These are phyloP conservation scores for Eudasyphora cyanicolor DNA, from an alignment of 2,888 invertebrate genomes.

Conservation along the genomic window DNA sequence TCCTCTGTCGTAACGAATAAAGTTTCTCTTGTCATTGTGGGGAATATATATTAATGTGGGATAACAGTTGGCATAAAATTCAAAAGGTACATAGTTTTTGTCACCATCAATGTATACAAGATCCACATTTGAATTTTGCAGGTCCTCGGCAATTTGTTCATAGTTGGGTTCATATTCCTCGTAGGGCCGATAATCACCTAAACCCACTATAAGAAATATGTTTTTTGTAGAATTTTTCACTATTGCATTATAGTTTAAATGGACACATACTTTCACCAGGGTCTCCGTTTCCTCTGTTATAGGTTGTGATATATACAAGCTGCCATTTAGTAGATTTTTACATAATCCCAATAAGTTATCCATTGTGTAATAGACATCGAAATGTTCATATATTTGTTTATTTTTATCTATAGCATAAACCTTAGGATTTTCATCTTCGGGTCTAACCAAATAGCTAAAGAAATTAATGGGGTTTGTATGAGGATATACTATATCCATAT, in stretches of 20 bases:
- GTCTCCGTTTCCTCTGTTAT: not conserved
- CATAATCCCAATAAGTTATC: constrained; percentile 61
- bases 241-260: constrained; percentile 62
- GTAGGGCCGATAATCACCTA: constrained; percentile 2
- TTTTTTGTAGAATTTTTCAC: constrained; percentile 57
- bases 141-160: constrained; percentile 55
- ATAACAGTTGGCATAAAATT: constrained; percentile 54
- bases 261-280: constrained; percentile 60
- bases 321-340: constrained; percentile 55
- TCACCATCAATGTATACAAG: constrained; percentile 66
- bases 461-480: constrained; percentile 27
- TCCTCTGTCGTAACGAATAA: constrained; percentile 42
- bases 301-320: constrained; percentile 42
- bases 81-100: constrained; percentile 61
- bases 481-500: constrained; percentile 50
- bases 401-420: constrained; percentile 44
- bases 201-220: constrained; percentile 50
- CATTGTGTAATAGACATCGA: not conserved
- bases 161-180: constrained; percentile 29
- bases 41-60: constrained; percentile 60
- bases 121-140: constrained; percentile 59
- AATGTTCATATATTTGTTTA: constrained; percentile 33
- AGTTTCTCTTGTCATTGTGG: constrained; percentile 48
- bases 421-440: constrained; percentile 10
- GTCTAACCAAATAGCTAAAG: constrained; percentile 37